Evolutionary conservation across 2,797 vertebrate species (phyloP).

Genomic region (Anguilla obscura): DNA sequence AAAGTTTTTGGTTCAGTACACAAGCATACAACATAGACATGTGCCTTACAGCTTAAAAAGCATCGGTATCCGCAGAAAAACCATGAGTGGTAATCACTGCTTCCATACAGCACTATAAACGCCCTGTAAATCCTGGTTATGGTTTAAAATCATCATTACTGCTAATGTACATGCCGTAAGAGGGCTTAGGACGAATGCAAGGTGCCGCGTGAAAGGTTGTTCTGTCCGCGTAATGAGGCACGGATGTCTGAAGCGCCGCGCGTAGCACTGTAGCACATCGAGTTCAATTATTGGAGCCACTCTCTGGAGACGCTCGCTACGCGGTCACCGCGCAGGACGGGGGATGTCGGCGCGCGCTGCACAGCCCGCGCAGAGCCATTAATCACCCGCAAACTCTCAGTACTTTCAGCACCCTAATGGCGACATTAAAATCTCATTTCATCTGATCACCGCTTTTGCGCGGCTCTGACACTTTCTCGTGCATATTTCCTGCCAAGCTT

Average conservation of each 20-base stretch:
- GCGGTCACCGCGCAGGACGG: background rate
- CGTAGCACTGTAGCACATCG: background rate
- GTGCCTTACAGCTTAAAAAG: background rate
- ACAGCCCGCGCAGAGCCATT: background rate
- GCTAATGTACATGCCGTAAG: background rate
- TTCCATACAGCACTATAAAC: background rate
- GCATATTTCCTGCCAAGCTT: background rate
- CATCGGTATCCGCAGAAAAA: background rate
- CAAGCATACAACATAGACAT: background rate
- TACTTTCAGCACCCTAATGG: constrained; percentile 5
- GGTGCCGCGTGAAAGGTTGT: background rate
- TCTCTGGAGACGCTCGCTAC: background rate
- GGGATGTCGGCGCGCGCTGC: background rate
- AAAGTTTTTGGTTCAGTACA: background rate
- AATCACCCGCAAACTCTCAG: background rate
- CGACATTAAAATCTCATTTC: constrained; percentile 28
- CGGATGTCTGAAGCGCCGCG: background rate
- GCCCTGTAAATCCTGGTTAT: constrained; percentile 4
- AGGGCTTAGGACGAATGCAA: background rate
- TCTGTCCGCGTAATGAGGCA: constrained; percentile 12
- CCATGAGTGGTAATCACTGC: background rate
- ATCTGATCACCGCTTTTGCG: background rate
- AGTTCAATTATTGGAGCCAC: background rate
- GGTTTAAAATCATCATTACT: background rate
- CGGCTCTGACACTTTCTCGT: background rate